A percentile compares a stretch with the other conserved stretches of the same genome.
phyloP scores from a whole-genome alignment of 1,140 invertebrate genomes.

The Bombus waltoni region DNA sequence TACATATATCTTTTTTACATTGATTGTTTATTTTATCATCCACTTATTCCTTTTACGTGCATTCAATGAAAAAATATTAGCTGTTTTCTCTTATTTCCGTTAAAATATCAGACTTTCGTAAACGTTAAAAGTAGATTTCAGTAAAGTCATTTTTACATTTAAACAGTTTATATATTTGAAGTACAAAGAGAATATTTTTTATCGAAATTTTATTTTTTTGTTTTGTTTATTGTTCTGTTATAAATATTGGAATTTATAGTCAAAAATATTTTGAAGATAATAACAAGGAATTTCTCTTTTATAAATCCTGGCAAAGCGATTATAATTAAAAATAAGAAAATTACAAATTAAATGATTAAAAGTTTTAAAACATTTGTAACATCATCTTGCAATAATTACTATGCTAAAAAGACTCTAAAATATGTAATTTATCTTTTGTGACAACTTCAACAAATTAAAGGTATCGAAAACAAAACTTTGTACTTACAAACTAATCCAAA shows the following conservation, averaged over 20 bases:
- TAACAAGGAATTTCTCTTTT: neutral
- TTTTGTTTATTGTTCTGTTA: slow-evolving; percentile 25
- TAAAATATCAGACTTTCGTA: slow-evolving; percentile 58
- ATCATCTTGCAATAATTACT: slow-evolving; percentile 3
- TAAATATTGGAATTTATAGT: slow-evolving; percentile 14
- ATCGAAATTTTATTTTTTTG: neutral
- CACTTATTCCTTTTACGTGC: slow-evolving; percentile 7
- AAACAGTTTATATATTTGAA: slow-evolving; percentile 46
- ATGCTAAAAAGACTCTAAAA: neutral
- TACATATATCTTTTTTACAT: slow-evolving; percentile 42
- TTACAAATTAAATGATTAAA: slow-evolving; percentile 18
- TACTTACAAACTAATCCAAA: neutral
- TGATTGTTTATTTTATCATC: slow-evolving; percentile 2
- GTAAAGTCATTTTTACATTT: slow-evolving; percentile 46
- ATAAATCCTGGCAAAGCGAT: neutral
- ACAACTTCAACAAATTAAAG: neutral
- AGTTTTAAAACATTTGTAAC: neutral
- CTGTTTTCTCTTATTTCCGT: slow-evolving; percentile 41
- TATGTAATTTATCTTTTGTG: neutral
- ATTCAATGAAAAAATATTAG: slow-evolving; percentile 66
- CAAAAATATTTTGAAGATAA: neutral
- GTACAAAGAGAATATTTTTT: slow-evolving; percentile 47
- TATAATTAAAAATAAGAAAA: neutral
- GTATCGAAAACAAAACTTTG: slow-evolving; percentile 8
- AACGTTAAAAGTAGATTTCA: slow-evolving; percentile 52